Evolutionary conservation across 2,113 vertebrate species (phyloP).

Genomic region (Picathartes gymnocephalus): DNA sequence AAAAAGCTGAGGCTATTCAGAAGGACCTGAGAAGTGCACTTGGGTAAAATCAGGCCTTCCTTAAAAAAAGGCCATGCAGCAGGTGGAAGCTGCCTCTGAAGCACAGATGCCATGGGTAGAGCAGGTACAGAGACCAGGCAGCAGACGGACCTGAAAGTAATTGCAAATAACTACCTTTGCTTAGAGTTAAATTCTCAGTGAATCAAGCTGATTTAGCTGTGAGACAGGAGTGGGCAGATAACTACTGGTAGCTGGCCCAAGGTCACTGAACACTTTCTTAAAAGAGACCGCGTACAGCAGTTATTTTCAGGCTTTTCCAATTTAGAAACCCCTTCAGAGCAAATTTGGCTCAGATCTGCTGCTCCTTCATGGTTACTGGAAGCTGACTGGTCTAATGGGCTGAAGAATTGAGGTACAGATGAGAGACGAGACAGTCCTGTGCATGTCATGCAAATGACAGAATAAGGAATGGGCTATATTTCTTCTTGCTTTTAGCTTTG

Average conservation of each 20-base stretch:
- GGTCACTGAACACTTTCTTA: background rate
- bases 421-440: background rate
- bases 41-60: background rate
- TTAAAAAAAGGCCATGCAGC: background rate
- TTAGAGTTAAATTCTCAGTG: background rate
- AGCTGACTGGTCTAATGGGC: background rate
- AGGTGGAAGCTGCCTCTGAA: background rate
- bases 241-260: background rate
- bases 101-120: background rate
- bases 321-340: background rate
- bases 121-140: background rate
- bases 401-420: background rate
- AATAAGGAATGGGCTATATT: background rate
- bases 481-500: background rate
- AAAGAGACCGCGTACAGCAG: background rate
- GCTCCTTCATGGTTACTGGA: background rate
- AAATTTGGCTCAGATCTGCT: background rate
- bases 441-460: background rate
- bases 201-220: background rate
- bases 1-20: background rate
- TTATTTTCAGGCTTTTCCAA: background rate
- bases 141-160: background rate
- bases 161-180: background rate
- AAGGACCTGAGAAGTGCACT: background rate
- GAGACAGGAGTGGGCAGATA: background rate